Percentiles rank a stretch among this genome's conserved stretches.
Evolutionary conservation across 2,113 vertebrate species (phyloP).

Genomic region (Candoia aspera): DNA sequence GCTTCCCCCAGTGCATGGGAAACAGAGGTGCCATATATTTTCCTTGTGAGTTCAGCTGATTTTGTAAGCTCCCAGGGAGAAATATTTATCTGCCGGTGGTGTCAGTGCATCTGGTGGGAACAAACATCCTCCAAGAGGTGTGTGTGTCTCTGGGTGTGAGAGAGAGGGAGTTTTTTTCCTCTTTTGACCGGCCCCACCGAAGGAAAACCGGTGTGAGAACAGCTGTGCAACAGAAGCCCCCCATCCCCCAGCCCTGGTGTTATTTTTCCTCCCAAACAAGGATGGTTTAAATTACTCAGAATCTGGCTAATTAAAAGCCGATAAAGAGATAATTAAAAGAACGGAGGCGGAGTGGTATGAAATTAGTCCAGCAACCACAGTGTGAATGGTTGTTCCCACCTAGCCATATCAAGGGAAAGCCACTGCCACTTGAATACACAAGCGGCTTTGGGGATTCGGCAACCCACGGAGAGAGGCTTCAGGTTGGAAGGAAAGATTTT

Average conservation of each 20-base stretch:
- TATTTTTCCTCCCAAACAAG: neutral
- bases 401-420: neutral
- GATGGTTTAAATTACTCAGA: constrained; percentile 69
- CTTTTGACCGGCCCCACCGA: constrained; percentile 34
- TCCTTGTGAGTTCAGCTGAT: constrained; percentile 38
- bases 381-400: constrained; percentile 16
- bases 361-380: constrained; percentile 54
- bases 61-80: constrained; percentile 52
- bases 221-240: constrained; percentile 67
- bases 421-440: neutral
- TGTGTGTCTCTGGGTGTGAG: constrained; percentile 6
- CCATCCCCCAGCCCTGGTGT: neutral
- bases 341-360: constrained; percentile 53
- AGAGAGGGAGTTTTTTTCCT: constrained; percentile 31
- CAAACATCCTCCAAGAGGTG: constrained; percentile 30
- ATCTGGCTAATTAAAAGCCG: constrained; percentile 69
- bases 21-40: neutral
- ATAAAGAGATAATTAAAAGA: constrained; percentile 70
- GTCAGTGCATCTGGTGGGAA: constrained; percentile 59
- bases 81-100: constrained; percentile 61
- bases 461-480: neutral
- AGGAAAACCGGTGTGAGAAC: constrained; percentile 57
- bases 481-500: neutral
- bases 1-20: neutral
- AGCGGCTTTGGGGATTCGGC: neutral